A percentile compares a stretch with the other conserved stretches of the same genome.
Conservation (phyloP, 2,113 vertebrate species). For the Abramis brama region DNA sequence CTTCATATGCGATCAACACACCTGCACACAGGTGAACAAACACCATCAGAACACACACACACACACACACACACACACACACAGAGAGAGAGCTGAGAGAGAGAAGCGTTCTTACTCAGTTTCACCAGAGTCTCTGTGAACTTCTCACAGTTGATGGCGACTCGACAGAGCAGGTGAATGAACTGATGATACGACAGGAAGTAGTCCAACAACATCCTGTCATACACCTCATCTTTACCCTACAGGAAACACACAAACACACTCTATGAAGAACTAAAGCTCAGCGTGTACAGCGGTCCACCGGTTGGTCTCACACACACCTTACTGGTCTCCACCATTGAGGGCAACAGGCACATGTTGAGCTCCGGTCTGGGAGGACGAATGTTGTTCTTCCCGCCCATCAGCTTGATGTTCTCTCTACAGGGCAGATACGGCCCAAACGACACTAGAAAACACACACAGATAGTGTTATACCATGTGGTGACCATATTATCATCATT, state of each 20-base stretch:
- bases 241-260: conserved; percentile 66
- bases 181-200: conserved; percentile 99
- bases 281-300: neutral
- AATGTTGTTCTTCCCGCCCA: conserved; percentile 99
- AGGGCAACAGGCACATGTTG: conserved; percentile 99
- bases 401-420: conserved; percentile 99
- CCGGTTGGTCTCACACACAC: conserved; percentile 64
- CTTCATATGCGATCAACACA: conserved; percentile 97
- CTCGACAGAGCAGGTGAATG: conserved; percentile 96
- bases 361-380: conserved; percentile 95
- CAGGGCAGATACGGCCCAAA: conserved; percentile 98
- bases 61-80: too few species aligned
- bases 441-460: conserved; percentile 84
- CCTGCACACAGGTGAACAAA: conserved; percentile 74
- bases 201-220: conserved; percentile 98
- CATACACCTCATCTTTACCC: conserved; percentile 98
- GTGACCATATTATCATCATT: too few species aligned
- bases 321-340: conserved; percentile 99
- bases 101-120: conserved; percentile 84
- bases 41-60: neutral
- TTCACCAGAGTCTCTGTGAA: conserved; percentile 98
- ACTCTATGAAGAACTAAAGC: neutral
- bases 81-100: neutral
- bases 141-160: conserved; percentile 99
- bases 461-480: conserved; percentile 15